Evolutionary conservation across 2,797 vertebrate genomes (phyloP), one percentile per base, ranked within the genome.

Genomic region (Chrosomus eos): DNA sequence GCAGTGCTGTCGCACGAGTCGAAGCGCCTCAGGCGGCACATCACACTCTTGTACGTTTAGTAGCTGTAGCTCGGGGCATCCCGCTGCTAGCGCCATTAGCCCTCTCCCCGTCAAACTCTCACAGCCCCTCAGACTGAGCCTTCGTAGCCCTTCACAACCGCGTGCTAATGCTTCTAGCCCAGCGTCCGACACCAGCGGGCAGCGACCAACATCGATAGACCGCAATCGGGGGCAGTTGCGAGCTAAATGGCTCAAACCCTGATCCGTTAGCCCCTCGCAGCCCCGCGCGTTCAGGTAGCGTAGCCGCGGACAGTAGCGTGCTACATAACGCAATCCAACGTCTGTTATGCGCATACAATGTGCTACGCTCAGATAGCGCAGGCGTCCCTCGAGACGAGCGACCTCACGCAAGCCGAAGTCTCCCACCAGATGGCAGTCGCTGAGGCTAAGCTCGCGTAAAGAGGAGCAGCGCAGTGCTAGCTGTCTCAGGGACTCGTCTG

Each of bases 41-140:
- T 99, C 98, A 7, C 98, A 99, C 94, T 99, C 98, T 95, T 99
- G 98, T 87, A 99, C 97, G 0, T 99, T 99, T 88, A 99, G 94
- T 91, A 98, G 96, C 95, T 99, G 98, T 89, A 99, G 95, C 93
- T 99, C 98, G 28, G 97, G 97, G 94, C 98, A 99, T 93, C 98
- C 98, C 82, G 96, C 96, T 0, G 97, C 98, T 85, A 99, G 95
- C 31, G 97, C 97, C 92, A 97, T 97, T 87, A 99, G 93, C 82
- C 98, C 98, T 85, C 97, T 93, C 66, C 97, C 97, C 0, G 97
- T 97, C 89, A 99, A 95, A 91, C 98, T 99, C 92, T 99, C 98
- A 0, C 98, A 99, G 0, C 98, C 97, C 77, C 98, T 95, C 87
- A 99, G 95, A 89, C 98, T 99, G 90, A 99, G 95, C 11, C 98